Conservation (phyloP, 2,888 invertebrate genomes). For the Morpho deidamia region DNA sequence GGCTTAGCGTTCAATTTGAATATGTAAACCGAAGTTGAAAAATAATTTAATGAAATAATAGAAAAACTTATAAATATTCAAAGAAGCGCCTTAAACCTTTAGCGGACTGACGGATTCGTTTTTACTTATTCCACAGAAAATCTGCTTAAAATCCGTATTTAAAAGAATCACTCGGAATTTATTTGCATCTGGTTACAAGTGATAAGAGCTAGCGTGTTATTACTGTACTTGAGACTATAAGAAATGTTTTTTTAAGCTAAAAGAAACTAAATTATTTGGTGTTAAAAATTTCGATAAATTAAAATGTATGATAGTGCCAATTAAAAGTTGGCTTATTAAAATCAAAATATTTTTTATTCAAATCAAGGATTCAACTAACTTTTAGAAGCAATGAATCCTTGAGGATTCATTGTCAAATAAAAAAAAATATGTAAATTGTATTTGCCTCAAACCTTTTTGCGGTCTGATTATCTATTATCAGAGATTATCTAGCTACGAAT, state of each 20-base stretch:
- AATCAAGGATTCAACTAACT: too few relatives aligned
- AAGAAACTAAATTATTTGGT: too few relatives aligned
- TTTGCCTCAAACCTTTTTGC: too few relatives aligned
- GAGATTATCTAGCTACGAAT: too few relatives aligned
- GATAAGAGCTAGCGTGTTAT: slow-evolving; percentile 7
- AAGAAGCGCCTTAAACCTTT: slow-evolving; percentile 65
- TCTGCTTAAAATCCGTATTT: slow-evolving; percentile 78
- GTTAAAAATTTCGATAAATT: too few relatives aligned
- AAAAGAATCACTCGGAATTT: slow-evolving; percentile 78
- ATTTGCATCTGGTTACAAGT: slow-evolving; percentile 48
- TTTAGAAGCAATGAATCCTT: too few relatives aligned
- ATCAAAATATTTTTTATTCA: too few relatives aligned
- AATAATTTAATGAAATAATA: slow-evolving; percentile 69
- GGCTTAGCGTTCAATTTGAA: slow-evolving; percentile 10
- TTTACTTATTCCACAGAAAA: slow-evolving; percentile 77
- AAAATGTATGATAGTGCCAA: too few relatives aligned
- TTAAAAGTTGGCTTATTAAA: too few relatives aligned
- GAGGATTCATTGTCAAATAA: too few relatives aligned
- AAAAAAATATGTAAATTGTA: too few relatives aligned
- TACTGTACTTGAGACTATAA: neutral
- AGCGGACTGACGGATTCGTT: slow-evolving; percentile 74
- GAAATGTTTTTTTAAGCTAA: neutral
- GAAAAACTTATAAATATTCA: slow-evolving; percentile 78
- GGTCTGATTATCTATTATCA: too few relatives aligned
- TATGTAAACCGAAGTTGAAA: slow-evolving; percentile 18